These are phyloP conservation scores for Cydia strobilella DNA, from an alignment of 1,140 invertebrate species.

Conservation along the genomic window DNA sequence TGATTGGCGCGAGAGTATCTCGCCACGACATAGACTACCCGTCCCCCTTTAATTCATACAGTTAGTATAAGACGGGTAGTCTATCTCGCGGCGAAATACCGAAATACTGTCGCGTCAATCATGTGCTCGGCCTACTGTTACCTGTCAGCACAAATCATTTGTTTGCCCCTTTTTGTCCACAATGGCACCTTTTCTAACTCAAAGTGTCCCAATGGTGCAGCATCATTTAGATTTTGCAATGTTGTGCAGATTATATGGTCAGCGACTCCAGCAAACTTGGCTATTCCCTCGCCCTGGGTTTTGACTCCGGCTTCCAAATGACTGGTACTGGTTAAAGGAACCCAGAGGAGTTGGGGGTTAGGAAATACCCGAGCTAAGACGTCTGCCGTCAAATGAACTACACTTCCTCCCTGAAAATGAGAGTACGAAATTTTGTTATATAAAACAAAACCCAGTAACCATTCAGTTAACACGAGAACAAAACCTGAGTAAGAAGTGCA, in stretches of 20 bases:
- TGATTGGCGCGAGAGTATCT: too few relatives aligned
- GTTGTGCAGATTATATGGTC: slow-evolving; percentile 59
- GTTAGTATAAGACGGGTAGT: too few relatives aligned
- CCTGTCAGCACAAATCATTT: slow-evolving; percentile 81
- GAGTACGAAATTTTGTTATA: not conserved
- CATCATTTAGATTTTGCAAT: slow-evolving; percentile 61
- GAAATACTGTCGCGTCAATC: too few relatives aligned
- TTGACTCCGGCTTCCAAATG: slow-evolving; percentile 63
- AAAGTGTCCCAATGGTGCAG: slow-evolving; percentile 83
- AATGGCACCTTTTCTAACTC: slow-evolving; percentile 84
- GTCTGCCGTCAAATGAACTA: slow-evolving; percentile 69
- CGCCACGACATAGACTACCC: too few relatives aligned
- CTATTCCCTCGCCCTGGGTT: slow-evolving; percentile 63
- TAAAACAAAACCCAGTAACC: not conserved
- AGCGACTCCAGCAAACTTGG: slow-evolving; percentile 63
- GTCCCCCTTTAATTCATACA: too few relatives aligned
- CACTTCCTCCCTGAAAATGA: slow-evolving; percentile 66
- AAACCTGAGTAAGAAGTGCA: slow-evolving; percentile 64
- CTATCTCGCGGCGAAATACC: too few relatives aligned
- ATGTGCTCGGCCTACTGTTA: too few relatives aligned
- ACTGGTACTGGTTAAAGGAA: slow-evolving; percentile 63
- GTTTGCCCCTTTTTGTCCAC: slow-evolving; percentile 87
- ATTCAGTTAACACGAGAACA: slow-evolving; percentile 5
- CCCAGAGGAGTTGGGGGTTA: slow-evolving; percentile 61
- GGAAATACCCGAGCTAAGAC: slow-evolving; percentile 62